Evolutionary conservation across 2,888 invertebrate species (phyloP).

Genomic region (Micropterix aruncella): DNA sequence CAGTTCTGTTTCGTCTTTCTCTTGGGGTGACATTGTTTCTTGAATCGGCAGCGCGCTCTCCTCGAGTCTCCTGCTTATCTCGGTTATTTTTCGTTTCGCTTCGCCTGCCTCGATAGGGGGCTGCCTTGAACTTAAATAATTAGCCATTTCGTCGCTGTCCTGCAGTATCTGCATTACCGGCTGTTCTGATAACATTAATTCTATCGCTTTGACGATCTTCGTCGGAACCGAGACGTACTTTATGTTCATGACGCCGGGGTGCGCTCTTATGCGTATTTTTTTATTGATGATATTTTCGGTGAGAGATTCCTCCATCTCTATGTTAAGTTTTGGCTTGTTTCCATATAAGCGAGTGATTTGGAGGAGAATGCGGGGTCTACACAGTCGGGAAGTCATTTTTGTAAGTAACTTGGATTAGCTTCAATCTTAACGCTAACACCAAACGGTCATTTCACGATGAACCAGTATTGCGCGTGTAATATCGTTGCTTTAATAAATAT

Average conservation of each 20-base stretch:
- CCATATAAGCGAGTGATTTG: no score
- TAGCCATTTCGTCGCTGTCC: constrained; percentile 38
- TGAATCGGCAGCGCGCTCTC: constrained; percentile 20
- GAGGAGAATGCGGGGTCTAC: no score
- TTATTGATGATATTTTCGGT: constrained; percentile 33
- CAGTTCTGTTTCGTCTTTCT: constrained; percentile 22
- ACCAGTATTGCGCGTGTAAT: no score
- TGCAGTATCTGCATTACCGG: constrained; percentile 37
- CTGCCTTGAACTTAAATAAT: constrained; percentile 46
- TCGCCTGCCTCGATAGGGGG: constrained; percentile 48
- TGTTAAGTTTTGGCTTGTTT: constrained; percentile 12
- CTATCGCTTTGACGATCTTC: constrained; percentile 41
- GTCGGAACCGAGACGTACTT: constrained; percentile 42
- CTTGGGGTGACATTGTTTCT: constrained; percentile 17
- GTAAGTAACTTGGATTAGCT: no score
- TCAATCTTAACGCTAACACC: no score
- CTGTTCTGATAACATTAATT: constrained; percentile 38
- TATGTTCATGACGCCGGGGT: constrained; percentile 52
- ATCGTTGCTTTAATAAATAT: no score
- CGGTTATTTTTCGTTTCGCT: constrained; percentile 27
- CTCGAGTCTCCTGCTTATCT: constrained; percentile 25
- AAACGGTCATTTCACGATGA: no score
- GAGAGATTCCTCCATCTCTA: constrained; percentile 36
- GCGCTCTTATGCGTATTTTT: constrained; percentile 48
- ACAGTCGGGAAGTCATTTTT: no score